Base-by-base conservation (phyloP, 2,888 invertebrate species). In the Drosophila gaucha region DNA sequence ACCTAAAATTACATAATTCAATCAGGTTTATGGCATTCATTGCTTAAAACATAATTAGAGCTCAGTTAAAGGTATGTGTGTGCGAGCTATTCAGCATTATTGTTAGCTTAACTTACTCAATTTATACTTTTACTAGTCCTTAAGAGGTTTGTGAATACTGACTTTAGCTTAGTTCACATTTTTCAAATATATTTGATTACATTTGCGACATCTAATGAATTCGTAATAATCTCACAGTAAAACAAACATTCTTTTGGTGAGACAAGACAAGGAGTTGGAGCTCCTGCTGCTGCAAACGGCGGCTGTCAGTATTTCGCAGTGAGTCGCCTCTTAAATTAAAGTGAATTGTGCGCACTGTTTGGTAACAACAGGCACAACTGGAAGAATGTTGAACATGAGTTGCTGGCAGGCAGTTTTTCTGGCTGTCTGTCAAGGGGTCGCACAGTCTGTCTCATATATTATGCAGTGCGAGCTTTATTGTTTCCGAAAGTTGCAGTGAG, bases 381-480 rank as follows among this genome's bases (percentile, higher is more conserved):
- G 2, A 22, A 44, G 20, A 24, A 6, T 22, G 38, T 9, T 51
- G 43, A 16, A 62, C 62, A 67, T 62, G 56, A 66, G 65, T 44
- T 49, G 54, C 57, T 51, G 56, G 67, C 38, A 55, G 56, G 51
- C 66, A 60, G 57, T 51, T 59, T 43, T 57, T 51, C 63, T 31
- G 58, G 39, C 74, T 74, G 74, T 64, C 66, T 66, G 57, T 67
- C 75, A 75, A 56, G 68, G 54, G 57, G 55, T 69, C 54, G 43
- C 38, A 62, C 36, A 36, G 58, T 57, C 57, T 58, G 65, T 59
- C 67, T 80, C 59, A 84, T 86, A 58, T 72, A 80, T 82, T 67
- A 84, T 84, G 67, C 22, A 84, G 44, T 36, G 56, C 54, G 74
- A 77, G 73, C 76, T 84, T 82, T 76, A 89, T 86, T 88, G 85